A percentile compares a stretch with the other conserved stretches of the same genome.
Evolutionary conservation across 2,797 vertebrate species (phyloP).

Genomic region (Catamblyrhynchus diadema): DNA sequence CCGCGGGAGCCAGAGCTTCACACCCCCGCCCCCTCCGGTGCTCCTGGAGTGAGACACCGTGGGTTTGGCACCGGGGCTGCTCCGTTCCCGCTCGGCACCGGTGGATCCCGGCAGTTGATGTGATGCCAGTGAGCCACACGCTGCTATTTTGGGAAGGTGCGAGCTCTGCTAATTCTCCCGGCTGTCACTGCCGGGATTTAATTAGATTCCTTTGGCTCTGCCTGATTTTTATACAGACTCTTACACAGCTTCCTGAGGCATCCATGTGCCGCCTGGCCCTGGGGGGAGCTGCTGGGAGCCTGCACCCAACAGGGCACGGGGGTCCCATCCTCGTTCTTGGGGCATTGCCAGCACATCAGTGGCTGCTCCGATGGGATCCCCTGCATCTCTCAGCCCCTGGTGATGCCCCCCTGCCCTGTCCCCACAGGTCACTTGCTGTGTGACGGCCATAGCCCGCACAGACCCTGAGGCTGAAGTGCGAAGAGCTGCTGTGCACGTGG

Average conservation of each 20-base stretch:
- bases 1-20: accelerated
- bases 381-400: accelerated
- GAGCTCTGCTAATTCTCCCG: constrained; percentile 59
- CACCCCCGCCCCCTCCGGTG: accelerated
- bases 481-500: constrained; percentile 88
- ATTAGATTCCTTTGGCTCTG: constrained; percentile 65
- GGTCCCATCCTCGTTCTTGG: background rate
- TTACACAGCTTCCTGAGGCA: constrained; percentile 10
- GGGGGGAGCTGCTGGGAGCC: background rate
- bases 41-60: background rate
- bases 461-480: constrained; percentile 87
- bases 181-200: constrained; percentile 56
- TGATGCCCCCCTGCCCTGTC: background rate
- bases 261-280: accelerated
- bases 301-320: accelerated
- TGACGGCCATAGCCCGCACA: constrained; percentile 84
- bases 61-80: background rate
- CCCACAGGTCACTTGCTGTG: constrained; percentile 84
- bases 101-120: constrained; percentile 15
- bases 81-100: background rate
- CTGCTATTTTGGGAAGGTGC: constrained; percentile 65
- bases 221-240: constrained; percentile 32
- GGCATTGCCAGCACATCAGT: accelerated
- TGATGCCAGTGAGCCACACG: constrained; percentile 50
- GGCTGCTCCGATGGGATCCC: accelerated